Evolutionary conservation across 2,888 invertebrate genomes (phyloP), one percentile per base, ranked within the genome.

Genomic region (Euplagia quadripunctaria): DNA sequence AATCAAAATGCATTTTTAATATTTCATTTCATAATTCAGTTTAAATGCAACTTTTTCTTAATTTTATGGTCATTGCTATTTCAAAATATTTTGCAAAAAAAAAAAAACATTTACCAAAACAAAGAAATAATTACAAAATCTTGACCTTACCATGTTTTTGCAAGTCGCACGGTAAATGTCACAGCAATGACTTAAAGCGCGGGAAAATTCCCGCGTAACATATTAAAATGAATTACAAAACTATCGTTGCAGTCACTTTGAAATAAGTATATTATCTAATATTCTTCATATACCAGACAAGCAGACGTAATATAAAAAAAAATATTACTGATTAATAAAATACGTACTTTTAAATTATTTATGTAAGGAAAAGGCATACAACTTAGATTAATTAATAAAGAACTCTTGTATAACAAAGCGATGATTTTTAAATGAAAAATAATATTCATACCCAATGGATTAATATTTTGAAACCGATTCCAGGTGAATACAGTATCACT

Each of bases 111-210:
- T 8, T 49, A 41, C 41, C 3, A 66, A 71, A 43, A 46, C 43
- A 52, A 72, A 31, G 67, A 67, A 71, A 67, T 16, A 61, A 67
- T 70, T 31, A 61, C 46, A 55, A 71, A 68, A 68, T 42, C 46
- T 70, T 68, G 55, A 71, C 71, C 67, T 73, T 70, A 70, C 49
- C 17, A n/a, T 55, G 12, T 69, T 49, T 71, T 42, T 55, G 46
- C 55, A 69, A 69, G 46, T 67, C 70, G 46, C 73, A 70, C 63
- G 14, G 20, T n/a, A 70, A 67, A 43, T 61, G 63, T 72, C 58
- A 49, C 58, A 14, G 8, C n/a, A 58, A 58, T 58, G 58, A 41
- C n/a, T 52, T 16, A 52, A 68, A 67, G 31, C 72, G 67, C 63
- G 67, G 68, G 72, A 68, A 72, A 63, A 63, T 63, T 42, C 17